phyloP scores from a whole-genome alignment of 2,888 invertebrate genomes.

The Antitype chi region DNA sequence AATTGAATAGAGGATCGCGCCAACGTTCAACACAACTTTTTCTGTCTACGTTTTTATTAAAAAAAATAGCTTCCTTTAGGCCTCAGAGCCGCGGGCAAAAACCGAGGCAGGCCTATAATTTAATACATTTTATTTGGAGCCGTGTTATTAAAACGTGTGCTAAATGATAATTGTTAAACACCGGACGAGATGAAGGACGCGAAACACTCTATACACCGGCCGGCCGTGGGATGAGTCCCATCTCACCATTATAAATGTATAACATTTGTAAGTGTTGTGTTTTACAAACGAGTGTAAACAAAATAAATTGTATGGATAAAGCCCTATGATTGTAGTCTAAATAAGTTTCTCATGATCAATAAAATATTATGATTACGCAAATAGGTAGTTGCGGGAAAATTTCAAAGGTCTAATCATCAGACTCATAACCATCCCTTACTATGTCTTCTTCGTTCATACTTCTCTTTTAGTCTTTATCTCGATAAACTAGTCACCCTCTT shows the following conservation, averaged over 20 bases:
- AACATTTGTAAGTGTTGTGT: constrained; percentile 4
- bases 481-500: too few species aligned
- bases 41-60: neutral
- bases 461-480: neutral
- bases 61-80: constrained; percentile 11
- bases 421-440: too few species aligned
- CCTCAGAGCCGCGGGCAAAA: constrained; percentile 20
- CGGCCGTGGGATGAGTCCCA: constrained; percentile 35
- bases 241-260: neutral
- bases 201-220: constrained; percentile 12
- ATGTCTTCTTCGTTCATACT: neutral
- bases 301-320: constrained; percentile 13
- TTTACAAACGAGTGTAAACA: constrained; percentile 1
- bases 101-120: constrained; percentile 42
- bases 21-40: constrained; percentile 3
- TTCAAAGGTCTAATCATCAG: neutral
- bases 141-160: constrained; percentile 45
- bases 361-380: neutral
- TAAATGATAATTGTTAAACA: constrained; percentile 52
- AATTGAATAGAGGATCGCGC: constrained; percentile 14
- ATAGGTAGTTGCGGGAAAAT: neutral
- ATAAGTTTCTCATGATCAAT: neutral
- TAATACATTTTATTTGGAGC: constrained; percentile 28
- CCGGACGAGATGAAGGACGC: constrained; percentile 32
- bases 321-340: neutral